Base-by-base conservation (phyloP, 2,113 vertebrate genomes). In the Engystomops pustulosus region DNA sequence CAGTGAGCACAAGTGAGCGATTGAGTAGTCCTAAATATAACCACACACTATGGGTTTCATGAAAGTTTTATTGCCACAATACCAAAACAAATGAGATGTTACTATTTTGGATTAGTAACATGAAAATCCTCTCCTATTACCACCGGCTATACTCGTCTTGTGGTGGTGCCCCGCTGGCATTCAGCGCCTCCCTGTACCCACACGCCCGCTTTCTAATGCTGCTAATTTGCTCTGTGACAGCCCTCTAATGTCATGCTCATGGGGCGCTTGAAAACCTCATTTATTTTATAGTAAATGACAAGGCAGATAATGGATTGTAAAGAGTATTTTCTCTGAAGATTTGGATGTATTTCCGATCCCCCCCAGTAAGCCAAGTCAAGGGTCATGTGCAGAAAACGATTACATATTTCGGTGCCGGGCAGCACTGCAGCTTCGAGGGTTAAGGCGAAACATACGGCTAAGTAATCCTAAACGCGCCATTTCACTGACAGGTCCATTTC, bases 301-400 rank as follows among this genome's bases (percentile, higher is more conserved):
- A 34, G 14, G 11, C n/a, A 71, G 49, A 81, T 70, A 69, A 81
- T 80, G 25, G 79, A 10, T 81, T 53, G 25, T 62, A n/a, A 12
- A 11, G 25, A 65, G 58, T 44, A 2, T 38, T 44, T 30, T 25
- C 20, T 65, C 34, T 11, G 7, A 25, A 45, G 25, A 27, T 78
- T 7, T 78, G 51, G 75, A 25, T 80, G 58, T 27, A 32, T 75
- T 75, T 49, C n/a, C 30, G 27, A 80, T 80, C 15, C 23, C 8
- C n/a, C 5, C 45, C n/a, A 44, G 23, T 68, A 36, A 62, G 25
- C 58, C 27, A 32, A 65, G 27, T 65, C 60, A 32, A n/a, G 32
- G 34, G 34, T n/a, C 34, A 38, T 12, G 34, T 69, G 32, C 67
- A n/a, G 34, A 9, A 10, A 10, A 69, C 3, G 34, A 38, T 17